Evolutionary conservation across 2,797 vertebrate species (phyloP), one percentile per base, ranked within the genome.

Genomic region (Alauda arvensis): DNA sequence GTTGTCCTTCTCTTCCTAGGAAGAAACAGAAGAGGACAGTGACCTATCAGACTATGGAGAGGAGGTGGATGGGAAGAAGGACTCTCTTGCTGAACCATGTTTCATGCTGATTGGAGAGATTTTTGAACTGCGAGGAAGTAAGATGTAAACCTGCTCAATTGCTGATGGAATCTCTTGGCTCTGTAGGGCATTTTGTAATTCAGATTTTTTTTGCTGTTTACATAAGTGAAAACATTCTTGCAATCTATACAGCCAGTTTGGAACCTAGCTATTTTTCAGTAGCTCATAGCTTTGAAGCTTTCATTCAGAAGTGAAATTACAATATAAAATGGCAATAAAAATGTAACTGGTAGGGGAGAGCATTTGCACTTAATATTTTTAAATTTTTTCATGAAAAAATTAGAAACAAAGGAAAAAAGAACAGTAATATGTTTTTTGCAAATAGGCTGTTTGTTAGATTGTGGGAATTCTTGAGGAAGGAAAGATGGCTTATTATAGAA

Each of bases 31-130:
- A 28, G 99, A 99, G 34, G 99, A 99, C 90, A 99, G 98, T 18
- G 99, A 99, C 96, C 93, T 99, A 61, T 99, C 98, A 0, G 99
- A 99, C 93, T 98, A 98, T 0, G 98, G 98, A 5, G 99, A 99
- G 5, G 99, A 99, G 74, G 45, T 91, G 8, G 99, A 99, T 24
- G 98, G 98, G 55, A 98, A 95, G 94, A 99, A 97, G 86, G 99
- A 99, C 10, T 97, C 98, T 29, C 97, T 99, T 92, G 99, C 99
- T 40, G 99, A 99, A 91, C 99, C 99, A 0, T 99, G 98, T 95
- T 99, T 99, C 97, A 99, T 99, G 98, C 97, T 99, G 83, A 99
- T 99, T 9, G 99, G 98, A 91, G 99, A 99, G 95, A 99, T 99
- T 92, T 99, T 99, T 96, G 99, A 99, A 91, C 98, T 99, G 94